A percentile compares a stretch with the other conserved stretches of the same genome.
Evolutionary conservation across 2,797 vertebrate species (phyloP).

Genomic region (Coendou prehensilis): DNA sequence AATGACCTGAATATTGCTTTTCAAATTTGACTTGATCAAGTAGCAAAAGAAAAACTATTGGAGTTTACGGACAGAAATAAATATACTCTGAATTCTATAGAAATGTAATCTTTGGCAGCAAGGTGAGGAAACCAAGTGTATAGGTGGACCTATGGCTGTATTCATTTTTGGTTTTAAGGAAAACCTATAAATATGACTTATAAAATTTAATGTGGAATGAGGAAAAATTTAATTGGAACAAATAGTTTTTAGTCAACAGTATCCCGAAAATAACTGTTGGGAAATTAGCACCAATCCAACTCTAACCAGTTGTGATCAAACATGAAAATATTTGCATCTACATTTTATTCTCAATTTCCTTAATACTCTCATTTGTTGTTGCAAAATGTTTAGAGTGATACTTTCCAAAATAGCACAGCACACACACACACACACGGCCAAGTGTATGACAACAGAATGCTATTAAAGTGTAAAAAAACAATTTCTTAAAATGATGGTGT

Average conservation of each 20-base stretch:
- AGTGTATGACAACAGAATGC: not conserved
- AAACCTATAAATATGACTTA: not conserved
- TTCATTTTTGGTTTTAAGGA: not conserved
- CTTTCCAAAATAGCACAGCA: not conserved
- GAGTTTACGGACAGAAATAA: not conserved
- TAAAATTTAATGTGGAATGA: not conserved
- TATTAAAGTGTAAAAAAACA: not conserved
- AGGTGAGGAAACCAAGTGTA: not conserved
- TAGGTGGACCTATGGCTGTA: not conserved
- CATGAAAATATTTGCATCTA: not conserved
- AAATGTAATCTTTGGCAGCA: not conserved
- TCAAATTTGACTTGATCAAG: not conserved
- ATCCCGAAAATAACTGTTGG: not conserved
- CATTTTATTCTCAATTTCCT: not conserved
- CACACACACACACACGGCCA: not conserved
- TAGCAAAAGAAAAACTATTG: not conserved
- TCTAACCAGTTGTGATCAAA: not conserved
- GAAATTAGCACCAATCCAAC: not conserved
- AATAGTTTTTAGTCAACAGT: not conserved
- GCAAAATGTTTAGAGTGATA: not conserved
- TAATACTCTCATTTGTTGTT: not conserved
- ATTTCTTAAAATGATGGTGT: slow-evolving; percentile 17
- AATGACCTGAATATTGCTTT: not conserved
- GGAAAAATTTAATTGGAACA: not conserved
- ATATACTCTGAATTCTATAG: no score